Evolutionary conservation across 1,140 invertebrate species (phyloP).

Genomic region (Papilio machaon): DNA sequence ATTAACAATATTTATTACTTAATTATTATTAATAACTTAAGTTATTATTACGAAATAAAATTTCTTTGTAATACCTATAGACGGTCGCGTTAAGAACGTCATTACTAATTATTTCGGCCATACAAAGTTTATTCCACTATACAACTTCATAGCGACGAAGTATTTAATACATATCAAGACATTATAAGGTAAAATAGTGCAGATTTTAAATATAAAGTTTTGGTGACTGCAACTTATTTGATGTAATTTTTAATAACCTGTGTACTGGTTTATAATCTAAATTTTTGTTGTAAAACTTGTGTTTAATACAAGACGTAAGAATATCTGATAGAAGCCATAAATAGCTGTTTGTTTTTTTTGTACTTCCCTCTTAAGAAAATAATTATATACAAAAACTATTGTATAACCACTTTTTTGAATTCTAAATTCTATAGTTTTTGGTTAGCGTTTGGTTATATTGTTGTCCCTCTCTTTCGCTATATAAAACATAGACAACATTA

Average conservation of each 20-base stretch:
- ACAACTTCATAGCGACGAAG: neutral
- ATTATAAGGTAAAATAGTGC: neutral
- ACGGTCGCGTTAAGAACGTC: neutral
- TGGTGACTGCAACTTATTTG: slow-evolving; percentile 7
- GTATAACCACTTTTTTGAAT: too few relatives aligned
- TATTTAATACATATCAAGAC: neutral
- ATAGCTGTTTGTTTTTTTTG: too few relatives aligned
- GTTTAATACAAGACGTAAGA: neutral
- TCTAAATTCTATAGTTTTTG: too few relatives aligned
- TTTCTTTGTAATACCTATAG: neutral
- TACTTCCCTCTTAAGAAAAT: too few relatives aligned
- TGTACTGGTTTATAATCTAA: neutral
- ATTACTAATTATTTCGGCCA: neutral
- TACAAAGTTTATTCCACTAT: neutral
- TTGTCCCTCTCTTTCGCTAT: too few relatives aligned
- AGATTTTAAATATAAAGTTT: slow-evolving; percentile 22
- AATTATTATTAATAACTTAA: too few relatives aligned
- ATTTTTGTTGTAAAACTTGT: slow-evolving; percentile 13
- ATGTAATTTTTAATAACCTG: neutral
- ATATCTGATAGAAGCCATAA: neutral
- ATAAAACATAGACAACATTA: too few relatives aligned
- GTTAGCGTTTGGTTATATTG: too few relatives aligned
- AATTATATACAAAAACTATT: too few relatives aligned
- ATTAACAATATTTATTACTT: too few relatives aligned
- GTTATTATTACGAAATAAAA: neutral